Evolutionary conservation across 2,888 invertebrate species (phyloP), one percentile per base, ranked within the genome.

Genomic region (Ichneumoninae sp.): DNA sequence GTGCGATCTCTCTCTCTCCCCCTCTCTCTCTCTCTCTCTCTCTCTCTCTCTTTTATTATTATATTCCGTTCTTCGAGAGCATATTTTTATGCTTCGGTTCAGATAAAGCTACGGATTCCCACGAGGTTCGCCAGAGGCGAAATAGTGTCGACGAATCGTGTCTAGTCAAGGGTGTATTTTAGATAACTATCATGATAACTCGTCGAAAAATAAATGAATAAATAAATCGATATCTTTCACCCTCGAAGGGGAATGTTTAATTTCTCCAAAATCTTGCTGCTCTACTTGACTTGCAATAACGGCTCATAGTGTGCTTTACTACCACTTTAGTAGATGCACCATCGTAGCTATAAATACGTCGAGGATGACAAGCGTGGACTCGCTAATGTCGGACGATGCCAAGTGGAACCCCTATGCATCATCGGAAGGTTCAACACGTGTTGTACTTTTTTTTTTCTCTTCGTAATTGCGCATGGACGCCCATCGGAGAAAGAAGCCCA

Each of bases 341-440:
- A 60, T 60, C 16, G 52, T 54, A 54, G 52, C 71, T 80, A 82
- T 85, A 87, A 86, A 88, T 88, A 84, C 83, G 82, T 72, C 54
- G 52, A 47, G 76, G 84, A 84, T 85, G 87, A 88, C 88, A 87
- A 86, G 76, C 74, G 85, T 81, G 84, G 84, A 86, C 87, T 89
- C 87, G 84, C 85, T 84, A 69, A 52, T 86, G 54, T 78, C 47
- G 82, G 62, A 82, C 85, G 60, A 69, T 87, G 87, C 88, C 87
- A 90, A 89, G 84, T 82, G 86, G 83, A 87, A 82, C 82, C 82
- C 76, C 72, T 66, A 83, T 85, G 89, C 82, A 86, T 89, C 88
- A 87, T 86, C 81, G 85, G 85, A 87, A 87, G 80, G 47, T 86
- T 86, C 87, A 85, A 82, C 83, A 84, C 84, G 79, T 80, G 83